Base-by-base conservation (phyloP, 2,888 invertebrate species). In the Thymelicus lineola region DNA sequence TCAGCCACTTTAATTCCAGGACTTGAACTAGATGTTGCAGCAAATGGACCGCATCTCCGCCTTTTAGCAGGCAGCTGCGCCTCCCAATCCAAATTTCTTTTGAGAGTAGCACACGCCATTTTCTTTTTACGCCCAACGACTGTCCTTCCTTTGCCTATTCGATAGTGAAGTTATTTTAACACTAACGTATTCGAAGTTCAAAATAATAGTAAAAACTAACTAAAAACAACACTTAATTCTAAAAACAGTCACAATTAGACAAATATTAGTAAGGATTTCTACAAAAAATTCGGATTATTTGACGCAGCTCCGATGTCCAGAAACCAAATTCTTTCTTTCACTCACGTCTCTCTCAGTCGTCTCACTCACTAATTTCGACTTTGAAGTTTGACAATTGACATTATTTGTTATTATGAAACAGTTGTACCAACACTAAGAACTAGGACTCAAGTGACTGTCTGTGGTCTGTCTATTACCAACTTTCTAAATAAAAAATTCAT, bases 101-200 rank as follows among this genome's bases (percentile, higher is more conserved):
- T 99, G 78, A 99, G 95, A 85, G 99, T 99, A 94, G 98, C 98
- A 95, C 99, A 99, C 95, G 99, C 99, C 99, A 99, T 99, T 95
- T 95, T 95, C 91, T 91, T 95, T 92, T 89, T 94, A 94, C 94
- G 94, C 95, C 94, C 94, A 95, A 89, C 89, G 91, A 95, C 94
- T 86, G 88, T 89, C 88, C 85, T 86, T 86, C 87, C 85, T 86
- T 86, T 84, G 80, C 76, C 78, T 82, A 85, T 80, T 83, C 77
- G 79, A 85, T 87, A 86, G 82, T 46, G 17, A 28, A 82, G 85
- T 79, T 79, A 80, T 76, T 81, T 83, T 83, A 80, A 83, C 85
- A 89, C 86, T 80, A 84, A 81, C 76, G 77, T 74, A 80, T 75
- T 75, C 77, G 79, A 85, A 83, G 74, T 76, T 75, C 74, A 85